Base-by-base conservation (phyloP, 2,888 invertebrate genomes). In the Linnaemya vulpina region DNA sequence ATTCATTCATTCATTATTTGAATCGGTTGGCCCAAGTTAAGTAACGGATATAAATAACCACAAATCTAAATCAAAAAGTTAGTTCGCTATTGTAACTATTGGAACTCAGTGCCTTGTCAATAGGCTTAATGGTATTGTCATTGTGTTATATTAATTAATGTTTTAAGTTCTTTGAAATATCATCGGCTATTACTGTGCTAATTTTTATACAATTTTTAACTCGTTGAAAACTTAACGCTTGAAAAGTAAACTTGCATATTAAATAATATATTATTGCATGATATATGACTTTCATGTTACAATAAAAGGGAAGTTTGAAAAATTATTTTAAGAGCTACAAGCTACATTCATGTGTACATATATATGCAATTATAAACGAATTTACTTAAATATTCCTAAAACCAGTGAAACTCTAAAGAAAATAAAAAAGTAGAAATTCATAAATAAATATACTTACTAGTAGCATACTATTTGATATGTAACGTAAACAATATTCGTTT, bases 31-130 rank as follows among this genome's bases (percentile, higher is more conserved):
- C 53, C 79, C 49, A 78, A 74, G 70, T 71, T 46, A 79, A 62
- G 87, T 73, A 60, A 86, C 67, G 86, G 88, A 89, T 91, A 91
- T 91, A 91, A 91, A 89, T 91, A 92, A 88, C 90, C 86, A 88
- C 89, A 89, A 90, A 89, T 87, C 88, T 89, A 87, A 88, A 87
- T 88, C 83, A 87, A 83, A 87, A 87, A 89, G 90, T 91, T 90
- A 91, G 90, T 91, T 88, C 83, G 88, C 87, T 89, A 88, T 87
- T 88, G 88, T 83, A 87, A 87, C 87, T 87, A 87, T 87, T 88
- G 87, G 70, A 71, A 82, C 43, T 67, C 78, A 82, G 77, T 75
- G 82, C 60, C 60, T 78, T 53, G 22, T 35, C 75, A 58, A 58
- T 73, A 76, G 86, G 63, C 35, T 83, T 55, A 38, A 55, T 25